These are phyloP conservation scores for Mya arenaria DNA, from an alignment of 1,140 invertebrate genomes.

Conservation along the genomic window DNA sequence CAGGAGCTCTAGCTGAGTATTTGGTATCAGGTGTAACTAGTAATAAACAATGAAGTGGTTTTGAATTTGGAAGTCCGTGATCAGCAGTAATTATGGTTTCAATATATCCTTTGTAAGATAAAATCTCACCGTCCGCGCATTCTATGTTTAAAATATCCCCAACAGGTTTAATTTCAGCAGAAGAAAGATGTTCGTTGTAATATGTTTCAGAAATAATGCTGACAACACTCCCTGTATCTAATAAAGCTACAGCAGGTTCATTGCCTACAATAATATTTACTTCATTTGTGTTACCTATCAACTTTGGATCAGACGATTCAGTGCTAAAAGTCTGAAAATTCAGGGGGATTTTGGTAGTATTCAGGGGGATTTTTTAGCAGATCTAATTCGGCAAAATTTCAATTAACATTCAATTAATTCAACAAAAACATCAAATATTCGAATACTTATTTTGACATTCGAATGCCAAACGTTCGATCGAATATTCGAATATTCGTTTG, in stretches of 20 bases:
- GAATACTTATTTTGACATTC: too few species aligned
- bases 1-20: background rate
- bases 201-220: background rate
- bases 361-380: too few species aligned
- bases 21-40: background rate
- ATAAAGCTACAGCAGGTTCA: background rate
- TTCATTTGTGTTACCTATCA: background rate
- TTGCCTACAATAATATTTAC: background rate
- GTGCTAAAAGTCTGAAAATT: too few species aligned
- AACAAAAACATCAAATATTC: too few species aligned
- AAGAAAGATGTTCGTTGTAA: slow-evolving; percentile 26
- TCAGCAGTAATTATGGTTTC: slow-evolving; percentile 3
- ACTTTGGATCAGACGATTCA: background rate
- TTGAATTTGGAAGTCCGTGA: background rate
- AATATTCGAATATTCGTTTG: too few species aligned
- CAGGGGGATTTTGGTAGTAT: too few species aligned
- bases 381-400: too few species aligned
- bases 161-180: background rate
- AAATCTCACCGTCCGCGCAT: slow-evolving; percentile 27
- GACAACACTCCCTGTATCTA: slow-evolving; percentile 36
- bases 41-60: background rate
- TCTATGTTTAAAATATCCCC: slow-evolving; percentile 7
- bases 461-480: too few species aligned
- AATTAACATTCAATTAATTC: too few species aligned
- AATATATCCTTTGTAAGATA: slow-evolving; percentile 24